phyloP scores from a whole-genome alignment of 1,140 invertebrate species.

The Bombus terrestris region DNA sequence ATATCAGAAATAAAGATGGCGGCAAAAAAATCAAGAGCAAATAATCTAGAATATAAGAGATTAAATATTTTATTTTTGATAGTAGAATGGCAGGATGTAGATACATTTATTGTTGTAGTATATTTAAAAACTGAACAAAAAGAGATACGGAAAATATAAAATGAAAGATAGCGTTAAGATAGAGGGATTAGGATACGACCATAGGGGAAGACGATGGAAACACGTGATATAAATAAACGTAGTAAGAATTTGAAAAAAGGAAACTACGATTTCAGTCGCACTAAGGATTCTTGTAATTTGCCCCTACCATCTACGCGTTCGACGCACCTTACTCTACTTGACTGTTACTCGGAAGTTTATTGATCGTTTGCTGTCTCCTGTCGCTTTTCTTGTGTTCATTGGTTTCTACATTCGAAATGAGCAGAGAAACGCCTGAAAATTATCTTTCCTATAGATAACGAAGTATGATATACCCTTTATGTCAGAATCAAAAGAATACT shows the following conservation, averaged over 20 bases:
- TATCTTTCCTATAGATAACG: no score
- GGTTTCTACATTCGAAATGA: background rate
- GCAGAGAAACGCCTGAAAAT: no score
- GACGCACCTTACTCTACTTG: conserved; percentile 40
- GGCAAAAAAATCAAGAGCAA: background rate
- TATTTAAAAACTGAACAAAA: background rate
- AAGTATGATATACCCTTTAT: background rate
- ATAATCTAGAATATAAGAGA: background rate
- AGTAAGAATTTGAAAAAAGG: conserved; percentile 43
- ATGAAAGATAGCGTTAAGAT: background rate
- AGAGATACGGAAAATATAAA: background rate
- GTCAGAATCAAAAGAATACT: background rate
- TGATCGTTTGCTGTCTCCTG: conserved; percentile 39
- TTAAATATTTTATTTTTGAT: background rate
- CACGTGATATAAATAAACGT: conserved; percentile 38
- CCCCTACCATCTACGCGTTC: conserved; percentile 32
- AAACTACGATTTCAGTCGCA: conserved; percentile 8
- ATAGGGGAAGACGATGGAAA: background rate
- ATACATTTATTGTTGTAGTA: background rate
- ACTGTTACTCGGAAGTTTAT: conserved; percentile 45
- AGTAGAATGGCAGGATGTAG: background rate
- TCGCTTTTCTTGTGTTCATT: conserved; percentile 19
- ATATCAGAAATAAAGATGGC: background rate
- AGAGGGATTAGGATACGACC: background rate
- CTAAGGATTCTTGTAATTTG: conserved; percentile 38